A percentile compares a stretch with the other conserved stretches of the same genome.
These are phyloP conservation scores for Melanchra persicariae DNA, from an alignment of 2,888 invertebrate species.

Conservation along the genomic window DNA sequence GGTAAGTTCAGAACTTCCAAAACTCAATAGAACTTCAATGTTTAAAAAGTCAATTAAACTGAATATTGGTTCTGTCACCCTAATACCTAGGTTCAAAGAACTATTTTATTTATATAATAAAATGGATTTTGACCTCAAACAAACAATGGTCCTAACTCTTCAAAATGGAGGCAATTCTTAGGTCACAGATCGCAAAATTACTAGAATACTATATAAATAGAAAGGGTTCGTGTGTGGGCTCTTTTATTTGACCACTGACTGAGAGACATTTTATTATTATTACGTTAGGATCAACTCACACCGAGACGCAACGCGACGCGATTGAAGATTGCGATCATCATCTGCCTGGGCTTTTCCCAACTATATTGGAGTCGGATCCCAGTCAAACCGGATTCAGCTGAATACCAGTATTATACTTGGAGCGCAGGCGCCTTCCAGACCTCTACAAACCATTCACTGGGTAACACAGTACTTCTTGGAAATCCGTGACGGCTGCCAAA, in stretches of 20 bases:
- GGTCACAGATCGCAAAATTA: not conserved
- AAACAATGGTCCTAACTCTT: not conserved
- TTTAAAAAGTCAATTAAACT: not conserved
- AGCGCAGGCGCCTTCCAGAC: too few species aligned
- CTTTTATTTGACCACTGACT: slow-evolving; percentile 14
- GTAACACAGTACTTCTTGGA: too few species aligned
- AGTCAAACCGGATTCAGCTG: too few species aligned
- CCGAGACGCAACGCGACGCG: not conserved
- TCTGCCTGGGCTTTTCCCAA: too few species aligned
- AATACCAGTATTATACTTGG: too few species aligned
- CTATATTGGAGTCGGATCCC: too few species aligned
- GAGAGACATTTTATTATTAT: slow-evolving; percentile 22
- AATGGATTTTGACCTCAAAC: not conserved
- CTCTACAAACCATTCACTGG: too few species aligned
- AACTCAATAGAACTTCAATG: too few species aligned
- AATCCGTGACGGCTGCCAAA: too few species aligned
- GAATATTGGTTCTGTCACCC: not conserved
- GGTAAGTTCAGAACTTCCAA: too few species aligned
- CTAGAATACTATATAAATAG: not conserved
- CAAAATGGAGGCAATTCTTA: slow-evolving; percentile 2
- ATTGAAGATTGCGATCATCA: too few species aligned
- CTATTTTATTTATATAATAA: not conserved
- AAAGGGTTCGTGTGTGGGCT: slow-evolving; percentile 17
- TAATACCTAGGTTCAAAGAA: not conserved
- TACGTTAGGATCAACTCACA: not conserved